Percentiles rank a stretch among this genome's conserved stretches.
These are phyloP conservation scores for Etia nguti DNA, from an alignment of 2,113 vertebrate genomes.

Conservation along the genomic window DNA sequence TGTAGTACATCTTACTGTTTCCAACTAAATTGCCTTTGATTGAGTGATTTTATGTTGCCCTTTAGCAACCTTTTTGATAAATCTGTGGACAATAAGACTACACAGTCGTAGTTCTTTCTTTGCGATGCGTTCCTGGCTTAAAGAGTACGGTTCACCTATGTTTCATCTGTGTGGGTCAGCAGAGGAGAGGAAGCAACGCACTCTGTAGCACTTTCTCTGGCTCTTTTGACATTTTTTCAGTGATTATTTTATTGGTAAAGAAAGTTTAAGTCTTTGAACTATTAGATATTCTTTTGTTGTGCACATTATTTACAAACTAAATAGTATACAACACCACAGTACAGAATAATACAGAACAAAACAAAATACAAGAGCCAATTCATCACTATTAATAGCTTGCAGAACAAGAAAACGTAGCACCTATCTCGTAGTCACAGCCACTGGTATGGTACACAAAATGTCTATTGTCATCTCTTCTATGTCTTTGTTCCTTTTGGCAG, in stretches of 20 bases:
- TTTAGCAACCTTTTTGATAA: neutral
- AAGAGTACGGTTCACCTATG: fast-evolving
- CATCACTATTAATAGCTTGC: neutral
- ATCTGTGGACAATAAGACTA: neutral
- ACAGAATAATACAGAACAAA: neutral
- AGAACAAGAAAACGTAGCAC: neutral
- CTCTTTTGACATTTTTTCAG: neutral
- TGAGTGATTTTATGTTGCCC: neutral
- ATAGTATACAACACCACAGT: fast-evolving
- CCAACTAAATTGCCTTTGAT: neutral
- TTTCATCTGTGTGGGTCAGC: neutral
- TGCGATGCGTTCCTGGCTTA: neutral
- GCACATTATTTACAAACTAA: neutral
- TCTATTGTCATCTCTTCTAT: neutral
- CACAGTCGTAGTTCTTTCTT: neutral
- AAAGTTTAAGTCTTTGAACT: neutral
- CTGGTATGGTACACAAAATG: neutral
- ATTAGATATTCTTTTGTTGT: neutral
- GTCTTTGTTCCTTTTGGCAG: slow-evolving; percentile 15
- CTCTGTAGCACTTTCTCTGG: neutral
- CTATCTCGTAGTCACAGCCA: neutral
- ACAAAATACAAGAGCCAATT: neutral
- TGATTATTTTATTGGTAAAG: neutral
- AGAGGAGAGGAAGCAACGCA: neutral
- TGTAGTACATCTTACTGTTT: fast-evolving